Percentiles rank a stretch among this genome's conserved stretches.
phyloP scores from a whole-genome alignment of 64 coral and sea anemone genomes.

The Stichodactyla helianthus region DNA sequence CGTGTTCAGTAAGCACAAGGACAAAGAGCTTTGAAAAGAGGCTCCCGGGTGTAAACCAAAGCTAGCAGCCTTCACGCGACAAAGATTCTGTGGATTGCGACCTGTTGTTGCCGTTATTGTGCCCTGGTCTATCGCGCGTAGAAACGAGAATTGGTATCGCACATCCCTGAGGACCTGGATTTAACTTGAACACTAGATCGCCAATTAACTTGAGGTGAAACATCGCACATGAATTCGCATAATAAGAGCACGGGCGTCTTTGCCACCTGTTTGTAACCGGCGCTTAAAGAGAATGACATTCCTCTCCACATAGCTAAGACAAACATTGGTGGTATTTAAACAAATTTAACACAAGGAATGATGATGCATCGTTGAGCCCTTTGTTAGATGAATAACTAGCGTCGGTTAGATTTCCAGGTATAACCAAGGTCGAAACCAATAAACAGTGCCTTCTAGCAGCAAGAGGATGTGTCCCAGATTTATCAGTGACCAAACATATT shows the following conservation, averaged over 20 bases:
- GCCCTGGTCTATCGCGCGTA: constrained; percentile 24
- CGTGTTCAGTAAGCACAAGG: constrained; percentile 24
- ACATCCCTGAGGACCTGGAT: constrained; percentile 20
- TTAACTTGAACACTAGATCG: constrained; percentile 23
- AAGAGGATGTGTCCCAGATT: not conserved
- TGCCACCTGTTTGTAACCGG: not conserved
- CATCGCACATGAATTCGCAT: not conserved
- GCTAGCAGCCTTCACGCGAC: constrained; percentile 22
- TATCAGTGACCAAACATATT: not conserved
- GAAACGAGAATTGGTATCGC: constrained; percentile 10
- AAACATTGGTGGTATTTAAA: not conserved
- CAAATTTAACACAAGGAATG: not conserved
- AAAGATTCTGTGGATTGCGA: constrained; percentile 18
- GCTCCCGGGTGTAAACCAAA: not conserved
- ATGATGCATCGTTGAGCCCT: not conserved
- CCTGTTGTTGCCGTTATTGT: constrained; percentile 20
- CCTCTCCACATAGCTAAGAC: not conserved
- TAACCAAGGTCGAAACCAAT: not conserved
- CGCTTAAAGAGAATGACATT: not conserved
- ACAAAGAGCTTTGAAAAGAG: constrained; percentile 19
- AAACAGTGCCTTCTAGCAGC: not conserved
- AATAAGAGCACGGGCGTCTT: not conserved
- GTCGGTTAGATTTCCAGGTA: not conserved
- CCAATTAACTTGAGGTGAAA: not conserved
- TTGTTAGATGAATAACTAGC: not conserved